phyloP scores from a whole-genome alignment of 1,140 invertebrate genomes.

The Leptinotarsa undecemlineata region DNA sequence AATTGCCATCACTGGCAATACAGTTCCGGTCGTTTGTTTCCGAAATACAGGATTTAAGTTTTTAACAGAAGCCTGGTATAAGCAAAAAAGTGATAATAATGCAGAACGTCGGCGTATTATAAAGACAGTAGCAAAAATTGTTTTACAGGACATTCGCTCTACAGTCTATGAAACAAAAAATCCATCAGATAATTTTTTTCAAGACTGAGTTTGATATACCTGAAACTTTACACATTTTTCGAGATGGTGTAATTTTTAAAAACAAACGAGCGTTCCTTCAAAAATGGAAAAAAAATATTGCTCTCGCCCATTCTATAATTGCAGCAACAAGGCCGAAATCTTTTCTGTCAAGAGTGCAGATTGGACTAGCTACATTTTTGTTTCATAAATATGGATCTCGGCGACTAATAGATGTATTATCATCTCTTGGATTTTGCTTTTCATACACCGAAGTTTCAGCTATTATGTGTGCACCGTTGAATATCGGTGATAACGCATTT shows the following conservation, averaged over 20 bases:
- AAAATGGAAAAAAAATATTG: slow-evolving; percentile 21
- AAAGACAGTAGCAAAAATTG: neutral
- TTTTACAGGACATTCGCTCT: neutral
- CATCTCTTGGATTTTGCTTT: too few relatives aligned
- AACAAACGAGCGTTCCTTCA: slow-evolving; percentile 14
- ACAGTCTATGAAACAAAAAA: neutral
- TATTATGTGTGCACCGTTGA: slow-evolving; percentile 29
- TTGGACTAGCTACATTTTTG: too few relatives aligned
- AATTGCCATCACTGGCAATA: neutral
- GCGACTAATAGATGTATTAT: too few relatives aligned
- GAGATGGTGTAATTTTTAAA: slow-evolving; percentile 11
- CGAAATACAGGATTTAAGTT: neutral
- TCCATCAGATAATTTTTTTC: slow-evolving; percentile 3
- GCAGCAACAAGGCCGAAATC: slow-evolving; percentile 13
- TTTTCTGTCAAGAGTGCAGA: neutral
- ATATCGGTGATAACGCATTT: slow-evolving; percentile 32
- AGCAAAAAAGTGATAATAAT: neutral
- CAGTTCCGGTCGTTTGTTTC: neutral
- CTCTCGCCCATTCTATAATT: slow-evolving; percentile 15
- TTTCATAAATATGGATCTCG: too few relatives aligned
- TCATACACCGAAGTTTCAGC: slow-evolving; percentile 35
- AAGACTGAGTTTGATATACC: neutral
- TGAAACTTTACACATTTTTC: slow-evolving; percentile 4
- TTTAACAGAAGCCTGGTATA: neutral
- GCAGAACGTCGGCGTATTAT: slow-evolving; percentile 4